A percentile compares a stretch with the other conserved stretches of the same genome.
phyloP scores from a whole-genome alignment of 2,113 vertebrate species.

The Psilopsiagon aymara region DNA sequence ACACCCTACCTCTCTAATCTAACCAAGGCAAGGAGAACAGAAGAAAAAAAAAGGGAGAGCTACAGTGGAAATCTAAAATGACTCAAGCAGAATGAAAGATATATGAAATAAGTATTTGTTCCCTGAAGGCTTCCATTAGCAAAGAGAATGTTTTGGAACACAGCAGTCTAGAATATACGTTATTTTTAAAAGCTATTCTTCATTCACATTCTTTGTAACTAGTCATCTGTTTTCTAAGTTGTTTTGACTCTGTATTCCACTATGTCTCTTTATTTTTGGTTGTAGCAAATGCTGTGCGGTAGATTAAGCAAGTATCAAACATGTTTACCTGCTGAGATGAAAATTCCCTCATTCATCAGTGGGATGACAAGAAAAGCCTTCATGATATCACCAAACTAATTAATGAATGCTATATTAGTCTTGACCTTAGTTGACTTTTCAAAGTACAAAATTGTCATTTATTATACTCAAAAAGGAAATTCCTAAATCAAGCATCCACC shows the following conservation, averaged over 20 bases:
- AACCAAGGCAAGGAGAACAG: constrained; percentile 27
- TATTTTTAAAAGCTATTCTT: constrained; percentile 42
- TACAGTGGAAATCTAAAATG: not conserved
- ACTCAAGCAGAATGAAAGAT: not conserved
- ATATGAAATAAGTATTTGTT: constrained; percentile 1
- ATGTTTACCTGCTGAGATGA: constrained; percentile 7
- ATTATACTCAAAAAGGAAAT: not conserved
- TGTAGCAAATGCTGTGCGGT: not conserved
- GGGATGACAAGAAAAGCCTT: constrained; percentile 29
- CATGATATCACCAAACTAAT: constrained; percentile 6
- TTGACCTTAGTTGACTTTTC: not conserved
- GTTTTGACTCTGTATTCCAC: constrained; percentile 4
- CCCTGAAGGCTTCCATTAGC: constrained; percentile 13
- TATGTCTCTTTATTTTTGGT: constrained; percentile 13
- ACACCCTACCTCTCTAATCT: constrained; percentile 67
- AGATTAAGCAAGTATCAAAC: not conserved
- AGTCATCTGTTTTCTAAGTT: constrained; percentile 21
- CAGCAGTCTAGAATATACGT: not conserved
- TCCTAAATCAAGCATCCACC: not conserved
- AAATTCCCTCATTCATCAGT: constrained; percentile 16
- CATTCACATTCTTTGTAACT: constrained; percentile 39
- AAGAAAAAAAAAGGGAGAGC: constrained; percentile 35
- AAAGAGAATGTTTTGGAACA: constrained; percentile 27
- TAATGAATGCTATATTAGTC: constrained; percentile 12
- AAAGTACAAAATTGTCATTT: constrained; percentile 33